A percentile compares a stretch with the other conserved stretches of the same genome.
These are phyloP conservation scores for Nymphalis polychloros DNA, from an alignment of 2,888 invertebrate species.

Conservation along the genomic window DNA sequence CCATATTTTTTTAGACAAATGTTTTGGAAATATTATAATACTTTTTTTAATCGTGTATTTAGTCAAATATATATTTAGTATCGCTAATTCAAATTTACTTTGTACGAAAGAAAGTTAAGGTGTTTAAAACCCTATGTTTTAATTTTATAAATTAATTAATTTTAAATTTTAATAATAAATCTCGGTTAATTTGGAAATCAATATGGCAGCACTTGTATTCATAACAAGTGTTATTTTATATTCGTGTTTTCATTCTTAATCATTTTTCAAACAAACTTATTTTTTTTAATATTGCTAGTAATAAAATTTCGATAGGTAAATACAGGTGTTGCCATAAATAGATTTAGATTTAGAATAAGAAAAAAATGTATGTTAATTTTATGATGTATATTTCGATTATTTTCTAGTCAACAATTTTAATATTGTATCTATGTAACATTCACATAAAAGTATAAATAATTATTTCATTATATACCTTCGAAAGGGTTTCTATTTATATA, in stretches of 20 bases:
- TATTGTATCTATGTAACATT: slow-evolving; percentile 26
- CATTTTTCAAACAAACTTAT: not conserved
- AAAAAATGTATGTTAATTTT: slow-evolving; percentile 29
- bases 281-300: slow-evolving; percentile 4
- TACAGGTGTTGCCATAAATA: slow-evolving; percentile 22
- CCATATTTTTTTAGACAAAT: not conserved
- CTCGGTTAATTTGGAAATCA: not conserved
- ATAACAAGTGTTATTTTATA: not conserved
- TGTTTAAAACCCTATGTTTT: slow-evolving; percentile 3
- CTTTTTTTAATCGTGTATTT: not conserved
- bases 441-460: not conserved
- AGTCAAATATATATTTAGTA: slow-evolving; percentile 9
- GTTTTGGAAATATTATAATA: not conserved
- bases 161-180: slow-evolving; percentile 8
- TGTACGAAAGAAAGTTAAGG: not conserved
- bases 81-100: slow-evolving; percentile 3
- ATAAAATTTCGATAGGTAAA: slow-evolving; percentile 4
- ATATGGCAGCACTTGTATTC: slow-evolving; percentile 7
- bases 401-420: slow-evolving; percentile 51
- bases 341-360: slow-evolving; percentile 26
- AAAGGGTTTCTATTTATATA: slow-evolving; percentile 2
- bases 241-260: not conserved
- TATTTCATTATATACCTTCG: not conserved
- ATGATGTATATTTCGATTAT: slow-evolving; percentile 48
- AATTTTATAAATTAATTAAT: slow-evolving; percentile 4